Evolutionary conservation across 2,888 invertebrate genomes (phyloP), one percentile per base, ranked within the genome.

Genomic region (Andrena marginata): DNA sequence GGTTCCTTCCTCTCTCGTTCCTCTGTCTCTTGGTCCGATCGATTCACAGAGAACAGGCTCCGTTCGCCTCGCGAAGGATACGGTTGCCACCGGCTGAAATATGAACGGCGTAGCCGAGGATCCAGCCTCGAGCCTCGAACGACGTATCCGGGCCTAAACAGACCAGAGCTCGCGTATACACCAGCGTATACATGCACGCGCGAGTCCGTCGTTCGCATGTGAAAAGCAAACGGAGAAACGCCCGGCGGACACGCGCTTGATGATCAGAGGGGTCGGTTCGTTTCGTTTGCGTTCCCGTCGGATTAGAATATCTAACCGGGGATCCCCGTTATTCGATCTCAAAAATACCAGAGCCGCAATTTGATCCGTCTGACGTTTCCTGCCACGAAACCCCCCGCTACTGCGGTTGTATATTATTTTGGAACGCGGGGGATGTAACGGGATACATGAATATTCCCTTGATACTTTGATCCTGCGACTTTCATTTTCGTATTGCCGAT

Each of bases 291-390:
- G 70, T 76, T 80, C 60, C 70, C 29, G 54, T 29, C 8, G 72
- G 87, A 87, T 87, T 87, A 87, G 86, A 82, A 85, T 87, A 77
- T 87, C 86, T 76, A 78, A 82, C 77, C 49, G 79, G 70, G 48
- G 49, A 82, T 85, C 71, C 71, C 56, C 48, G 87, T 76, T 76
- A 80, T 74, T 80, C 72, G 79, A 78, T 77, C 81, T 76, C 69
- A 82, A 87, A 87, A 85, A 74, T 80, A 85, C 65, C 65, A 76
- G 62, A 29, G 64, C 7, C 6, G 67, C 59, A 74, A 82, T 82
- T 67, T 64, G 76, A 85, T 54, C 54, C 35, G 54, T n/a, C 51
- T 56, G 65, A 63, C 65, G 60, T 68, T 68, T 20, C 63, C 71
- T 49, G 31, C n/a, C n/a, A 29, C 23, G 51, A 51, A 54, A 77